phyloP scores from a whole-genome alignment of 2,888 invertebrate genomes.

The Drosophila mettleri region DNA sequence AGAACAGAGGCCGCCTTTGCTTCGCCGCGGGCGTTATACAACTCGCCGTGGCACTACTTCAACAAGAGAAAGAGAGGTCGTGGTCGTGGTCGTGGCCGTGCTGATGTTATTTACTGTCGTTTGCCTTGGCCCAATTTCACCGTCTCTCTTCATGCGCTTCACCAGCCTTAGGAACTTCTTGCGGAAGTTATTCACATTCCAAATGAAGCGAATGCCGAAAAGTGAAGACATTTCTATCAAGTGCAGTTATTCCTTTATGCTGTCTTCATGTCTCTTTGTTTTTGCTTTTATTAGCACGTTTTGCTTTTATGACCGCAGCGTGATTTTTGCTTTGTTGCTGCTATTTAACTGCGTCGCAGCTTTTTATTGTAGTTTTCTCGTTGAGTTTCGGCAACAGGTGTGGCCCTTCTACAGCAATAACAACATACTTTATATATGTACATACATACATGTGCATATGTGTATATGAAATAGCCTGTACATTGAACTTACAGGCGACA shows the following conservation, averaged over 20 bases:
- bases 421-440: too few species aligned
- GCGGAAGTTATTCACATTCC: conserved; percentile 65
- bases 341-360: conserved; percentile 66
- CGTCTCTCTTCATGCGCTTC: conserved; percentile 24
- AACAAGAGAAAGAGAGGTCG: conserved; percentile 20
- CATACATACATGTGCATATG: conserved; percentile 7
- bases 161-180: conserved; percentile 10
- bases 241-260: conserved; percentile 18
- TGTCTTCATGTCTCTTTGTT: conserved; percentile 44
- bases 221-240: conserved; percentile 16
- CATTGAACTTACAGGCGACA: conserved; percentile 61
- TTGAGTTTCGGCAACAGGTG: conserved; percentile 70
- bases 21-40: conserved; percentile 53
- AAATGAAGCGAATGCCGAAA: conserved; percentile 21
- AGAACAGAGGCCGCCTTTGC: conserved; percentile 58
- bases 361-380: conserved; percentile 66
- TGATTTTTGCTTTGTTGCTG: conserved; percentile 66
- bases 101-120: conserved; percentile 38
- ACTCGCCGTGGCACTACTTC: conserved; percentile 31
- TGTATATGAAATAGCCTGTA: conserved; percentile 47
- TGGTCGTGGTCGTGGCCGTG: conserved; percentile 27
- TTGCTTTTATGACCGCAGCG: conserved; percentile 72
- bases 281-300: conserved; percentile 76
- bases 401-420: conserved; percentile 63
- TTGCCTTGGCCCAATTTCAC: conserved; percentile 77